Evolutionary conservation across 2,797 vertebrate genomes (phyloP).

Genomic region (Sparus aurata): DNA sequence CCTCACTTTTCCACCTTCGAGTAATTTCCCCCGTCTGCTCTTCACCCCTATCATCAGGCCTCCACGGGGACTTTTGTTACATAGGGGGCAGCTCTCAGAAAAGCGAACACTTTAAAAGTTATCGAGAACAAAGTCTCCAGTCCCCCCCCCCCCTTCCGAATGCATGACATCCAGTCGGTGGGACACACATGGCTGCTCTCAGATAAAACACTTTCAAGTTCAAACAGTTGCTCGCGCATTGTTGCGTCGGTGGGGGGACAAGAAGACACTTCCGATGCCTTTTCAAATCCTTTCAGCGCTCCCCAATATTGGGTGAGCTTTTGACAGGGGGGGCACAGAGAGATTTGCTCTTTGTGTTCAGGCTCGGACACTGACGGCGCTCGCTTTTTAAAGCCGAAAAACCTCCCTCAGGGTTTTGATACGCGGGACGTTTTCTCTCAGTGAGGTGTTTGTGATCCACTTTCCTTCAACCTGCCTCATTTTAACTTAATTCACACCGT

Average conservation of each 20-base stretch:
- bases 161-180: conserved; percentile 74
- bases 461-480: conserved; percentile 8
- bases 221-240: conserved; percentile 77
- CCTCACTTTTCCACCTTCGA: conserved; percentile 1
- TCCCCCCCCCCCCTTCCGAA: conserved; percentile 46
- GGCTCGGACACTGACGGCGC: conserved; percentile 29
- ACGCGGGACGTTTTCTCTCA: neutral
- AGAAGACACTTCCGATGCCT: conserved; percentile 79
- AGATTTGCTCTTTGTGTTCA: conserved; percentile 63
- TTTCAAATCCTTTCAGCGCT: conserved; percentile 72
- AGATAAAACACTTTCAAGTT: conserved; percentile 79
- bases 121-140: conserved; percentile 68
- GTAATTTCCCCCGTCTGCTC: conserved; percentile 47
- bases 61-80: conserved; percentile 69
- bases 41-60: conserved; percentile 60
- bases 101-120: conserved; percentile 70
- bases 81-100: conserved; percentile 74
- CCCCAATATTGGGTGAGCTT: conserved; percentile 59
- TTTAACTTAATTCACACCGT: conserved; percentile 13
- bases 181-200: conserved; percentile 77
- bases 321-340: conserved; percentile 41
- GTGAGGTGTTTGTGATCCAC: neutral
- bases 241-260: conserved; percentile 68
- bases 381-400: conserved; percentile 34
- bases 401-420: conserved; percentile 37